Evolutionary conservation across 2,888 invertebrate genomes (phyloP), one percentile per base, ranked within the genome.

Genomic region (Tipula helvola): DNA sequence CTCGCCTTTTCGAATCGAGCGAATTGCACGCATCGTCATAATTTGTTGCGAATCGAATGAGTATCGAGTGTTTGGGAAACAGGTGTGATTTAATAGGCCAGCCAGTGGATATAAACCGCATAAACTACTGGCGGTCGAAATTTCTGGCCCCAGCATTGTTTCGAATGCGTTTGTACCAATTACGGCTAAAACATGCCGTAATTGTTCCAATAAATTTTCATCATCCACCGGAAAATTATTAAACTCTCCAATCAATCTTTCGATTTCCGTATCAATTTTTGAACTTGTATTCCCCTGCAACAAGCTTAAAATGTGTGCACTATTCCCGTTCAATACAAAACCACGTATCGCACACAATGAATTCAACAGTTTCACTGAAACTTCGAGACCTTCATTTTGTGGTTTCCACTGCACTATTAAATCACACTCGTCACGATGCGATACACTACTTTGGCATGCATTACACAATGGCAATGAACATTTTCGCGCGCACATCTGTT

Each of bases 381-480:
- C 16, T 5, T 84, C 84, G 2, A 0, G 39, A 3, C 71, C 18
- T 3, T 28, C 71, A 71, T 28, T 28, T 39, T 39, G 39, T 39
- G 84, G 36, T 41, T 84, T n/a, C 84, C 84, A 84, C 41, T 84
- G 5, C n/a, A 41, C 92, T 88, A 96, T 93, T 85, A 94, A 92
- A 85, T 91, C 90, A 90, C 96, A 96, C 90, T 96, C 96, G 85
- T 91, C 91, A 84, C 90, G 90, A 91, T 96, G 96, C 36, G 89
- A 88, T 47, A 91, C 89, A 3, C 93, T 92, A 88, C 93, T 92
- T 89, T 94, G 93, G 90, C 96, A 96, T 87, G 91, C 90, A 87
- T 92, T 91, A 90, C 97, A 97, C 83, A 97, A 92, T 18, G 95
- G 94, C 88, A 96, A 92, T 3, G 94, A 94, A 90, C 96, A 96